A percentile compares a stretch with the other conserved stretches of the same genome.
phyloP scores from a whole-genome alignment of 2,113 vertebrate species.

The Pollimyrus isidori region DNA sequence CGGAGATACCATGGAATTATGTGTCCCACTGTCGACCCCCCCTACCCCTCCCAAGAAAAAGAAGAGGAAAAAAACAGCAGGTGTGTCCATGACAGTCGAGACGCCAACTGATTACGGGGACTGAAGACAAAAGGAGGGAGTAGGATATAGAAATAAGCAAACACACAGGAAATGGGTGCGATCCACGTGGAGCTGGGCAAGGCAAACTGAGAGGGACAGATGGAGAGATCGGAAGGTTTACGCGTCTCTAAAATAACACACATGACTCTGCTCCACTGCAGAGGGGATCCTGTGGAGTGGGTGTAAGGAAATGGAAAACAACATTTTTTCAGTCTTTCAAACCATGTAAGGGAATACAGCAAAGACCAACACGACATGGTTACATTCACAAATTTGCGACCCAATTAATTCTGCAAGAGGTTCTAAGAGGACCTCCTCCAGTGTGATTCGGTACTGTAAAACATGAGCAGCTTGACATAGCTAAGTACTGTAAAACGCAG shows the following conservation, averaged over 20 bases:
- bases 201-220: not conserved
- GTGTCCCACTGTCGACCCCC: not conserved
- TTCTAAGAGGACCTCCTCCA: not conserved
- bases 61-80: not conserved
- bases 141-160: slow-evolving; percentile 1
- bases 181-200: not conserved
- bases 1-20: not conserved
- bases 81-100: not conserved
- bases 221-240: not conserved
- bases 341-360: not conserved
- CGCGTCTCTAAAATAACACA: not conserved
- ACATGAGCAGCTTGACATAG: not conserved
- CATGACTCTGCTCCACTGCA: not conserved
- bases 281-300: not conserved
- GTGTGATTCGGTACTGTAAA: not conserved
- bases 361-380: not conserved
- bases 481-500: not conserved
- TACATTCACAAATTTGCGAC: not conserved
- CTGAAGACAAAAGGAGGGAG: slow-evolving; percentile 22
- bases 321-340: not conserved
- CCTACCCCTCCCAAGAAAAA: not conserved
- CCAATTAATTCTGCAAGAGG: not conserved
- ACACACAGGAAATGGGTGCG: not conserved
- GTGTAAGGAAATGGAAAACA: not conserved
- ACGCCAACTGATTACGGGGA: not conserved